Evolutionary conservation across 1,140 invertebrate species (phyloP).

Genomic region (Drosophila auraria): DNA sequence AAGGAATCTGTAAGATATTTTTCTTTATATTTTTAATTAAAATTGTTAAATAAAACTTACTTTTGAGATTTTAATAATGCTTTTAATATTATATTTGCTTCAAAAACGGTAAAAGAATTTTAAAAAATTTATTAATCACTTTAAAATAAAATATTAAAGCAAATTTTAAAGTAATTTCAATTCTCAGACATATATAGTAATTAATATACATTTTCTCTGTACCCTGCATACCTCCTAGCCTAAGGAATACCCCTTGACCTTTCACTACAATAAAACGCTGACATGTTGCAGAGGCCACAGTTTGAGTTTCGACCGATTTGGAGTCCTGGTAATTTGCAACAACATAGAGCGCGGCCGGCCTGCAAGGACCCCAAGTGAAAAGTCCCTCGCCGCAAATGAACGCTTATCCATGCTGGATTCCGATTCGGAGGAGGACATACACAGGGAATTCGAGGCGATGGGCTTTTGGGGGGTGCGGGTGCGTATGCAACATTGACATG

Average conservation of each 20-base stretch:
- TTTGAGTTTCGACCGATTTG: slow-evolving; percentile 33
- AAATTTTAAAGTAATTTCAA: too few relatives aligned
- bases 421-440: neutral
- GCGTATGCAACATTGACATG: slow-evolving; percentile 77
- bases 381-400: slow-evolving; percentile 66
- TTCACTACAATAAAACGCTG: slow-evolving; percentile 64
- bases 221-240: neutral
- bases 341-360: slow-evolving; percentile 33
- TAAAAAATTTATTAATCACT: too few relatives aligned
- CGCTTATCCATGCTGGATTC: slow-evolving; percentile 57
- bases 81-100: too few relatives aligned
- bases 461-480: slow-evolving; percentile 17
- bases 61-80: too few relatives aligned
- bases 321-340: slow-evolving; percentile 68
- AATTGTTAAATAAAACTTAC: too few relatives aligned
- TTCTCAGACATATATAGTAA: too few relatives aligned
- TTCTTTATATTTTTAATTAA: too few relatives aligned
- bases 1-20: neutral
- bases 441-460: neutral
- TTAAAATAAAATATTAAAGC: too few relatives aligned
- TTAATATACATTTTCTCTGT: too few relatives aligned
- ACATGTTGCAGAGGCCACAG: slow-evolving; percentile 67
- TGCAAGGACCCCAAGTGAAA: slow-evolving; percentile 38
- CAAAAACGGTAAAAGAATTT: too few relatives aligned
- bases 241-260: slow-evolving; percentile 1